Conservation (phyloP, 1,140 invertebrate species). For the Anoplolepis gracilipes region DNA sequence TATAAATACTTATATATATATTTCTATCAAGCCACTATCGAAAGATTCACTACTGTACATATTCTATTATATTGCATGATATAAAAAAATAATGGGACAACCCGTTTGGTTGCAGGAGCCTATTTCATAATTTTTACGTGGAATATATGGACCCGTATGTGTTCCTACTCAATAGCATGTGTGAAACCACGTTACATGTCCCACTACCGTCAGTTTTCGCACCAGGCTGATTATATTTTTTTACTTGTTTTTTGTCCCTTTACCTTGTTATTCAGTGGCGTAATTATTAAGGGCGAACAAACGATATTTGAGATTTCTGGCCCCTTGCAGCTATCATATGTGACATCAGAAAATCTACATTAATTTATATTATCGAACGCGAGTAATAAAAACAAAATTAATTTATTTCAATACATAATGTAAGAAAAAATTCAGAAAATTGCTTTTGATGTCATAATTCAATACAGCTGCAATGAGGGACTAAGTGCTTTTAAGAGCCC, state of each 20-base stretch:
- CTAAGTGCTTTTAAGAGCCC: not conserved
- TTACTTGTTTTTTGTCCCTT: constrained; percentile 74
- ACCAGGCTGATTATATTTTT: constrained; percentile 84
- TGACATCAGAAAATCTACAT: too few relatives aligned
- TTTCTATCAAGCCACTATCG: constrained; percentile 33
- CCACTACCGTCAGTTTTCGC: constrained; percentile 86
- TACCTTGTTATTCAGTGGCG: constrained; percentile 69
- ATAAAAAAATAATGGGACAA: constrained; percentile 84
- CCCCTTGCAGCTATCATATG: too few relatives aligned
- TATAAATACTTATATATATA: constrained; percentile 20
- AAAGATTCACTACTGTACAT: constrained; percentile 45
- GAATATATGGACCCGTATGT: constrained; percentile 87
- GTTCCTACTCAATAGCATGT: constrained; percentile 86
- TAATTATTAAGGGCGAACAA: constrained; percentile 16
- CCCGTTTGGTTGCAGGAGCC: constrained; percentile 86
- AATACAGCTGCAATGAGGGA: too few relatives aligned
- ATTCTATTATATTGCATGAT: constrained; percentile 81
- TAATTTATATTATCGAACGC: too few relatives aligned
- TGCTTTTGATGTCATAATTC: too few relatives aligned
- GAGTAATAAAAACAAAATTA: too few relatives aligned
- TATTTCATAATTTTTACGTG: constrained; percentile 87
- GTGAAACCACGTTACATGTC: constrained; percentile 86
- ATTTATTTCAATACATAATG: too few relatives aligned
- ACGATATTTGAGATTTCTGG: not conserved
- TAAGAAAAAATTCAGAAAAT: too few relatives aligned